These are phyloP conservation scores for Automeris io DNA, from an alignment of 2,888 invertebrate species.

Conservation along the genomic window DNA sequence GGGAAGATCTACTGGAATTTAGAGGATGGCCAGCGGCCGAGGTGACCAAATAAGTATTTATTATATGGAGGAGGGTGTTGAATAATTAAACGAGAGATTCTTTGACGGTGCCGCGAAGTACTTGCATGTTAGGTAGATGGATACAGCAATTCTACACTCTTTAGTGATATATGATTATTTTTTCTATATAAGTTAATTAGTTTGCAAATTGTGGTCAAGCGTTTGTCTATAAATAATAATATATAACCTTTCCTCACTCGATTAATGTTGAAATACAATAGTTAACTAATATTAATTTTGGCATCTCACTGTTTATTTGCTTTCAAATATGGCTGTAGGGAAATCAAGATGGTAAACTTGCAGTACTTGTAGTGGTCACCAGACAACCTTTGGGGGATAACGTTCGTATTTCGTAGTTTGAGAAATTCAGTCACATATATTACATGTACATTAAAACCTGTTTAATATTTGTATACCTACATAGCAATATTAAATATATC, in stretches of 20 bases:
- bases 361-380: slow-evolving; percentile 41
- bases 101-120: slow-evolving; percentile 4
- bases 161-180: no score
- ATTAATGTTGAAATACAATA: background rate
- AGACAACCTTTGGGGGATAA: slow-evolving; percentile 30
- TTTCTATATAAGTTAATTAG: no score
- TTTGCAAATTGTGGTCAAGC: no score
- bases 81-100: slow-evolving; percentile 9
- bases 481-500: background rate
- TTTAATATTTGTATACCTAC: background rate
- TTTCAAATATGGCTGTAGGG: slow-evolving; percentile 60
- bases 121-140: no score
- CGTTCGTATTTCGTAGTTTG: slow-evolving; percentile 9
- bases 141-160: no score
- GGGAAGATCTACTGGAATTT: slow-evolving; percentile 67
- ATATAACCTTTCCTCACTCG: no score
- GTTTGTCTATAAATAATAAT: no score
- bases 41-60: slow-evolving; percentile 13
- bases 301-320: slow-evolving; percentile 40
- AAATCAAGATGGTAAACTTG: slow-evolving; percentile 66
- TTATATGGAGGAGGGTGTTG: slow-evolving; percentile 7
- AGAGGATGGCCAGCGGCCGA: slow-evolving; percentile 36
- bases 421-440: background rate
- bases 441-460: background rate
- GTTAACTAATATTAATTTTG: slow-evolving; percentile 24